Evolutionary conservation across 2,888 invertebrate species (phyloP).

Genomic region (Drosophila buzzatii): DNA sequence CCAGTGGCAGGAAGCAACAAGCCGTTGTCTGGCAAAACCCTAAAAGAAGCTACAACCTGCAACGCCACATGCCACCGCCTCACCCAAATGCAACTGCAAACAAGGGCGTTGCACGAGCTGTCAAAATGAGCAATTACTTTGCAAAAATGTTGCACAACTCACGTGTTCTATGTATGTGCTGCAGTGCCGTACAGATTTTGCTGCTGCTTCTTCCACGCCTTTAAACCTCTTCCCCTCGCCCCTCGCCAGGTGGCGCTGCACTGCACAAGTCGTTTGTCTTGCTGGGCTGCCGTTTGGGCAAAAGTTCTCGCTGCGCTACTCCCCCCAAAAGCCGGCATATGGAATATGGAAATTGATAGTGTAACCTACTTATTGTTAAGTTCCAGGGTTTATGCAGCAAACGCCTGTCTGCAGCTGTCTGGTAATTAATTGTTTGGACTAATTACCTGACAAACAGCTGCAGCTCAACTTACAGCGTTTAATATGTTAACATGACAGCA

Average conservation of each 20-base stretch:
- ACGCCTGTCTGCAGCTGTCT: constrained; percentile 37
- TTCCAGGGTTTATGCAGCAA: constrained; percentile 33
- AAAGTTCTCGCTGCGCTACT: constrained; percentile 56
- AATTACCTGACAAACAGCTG: constrained; percentile 52
- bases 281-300: constrained; percentile 31
- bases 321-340: constrained; percentile 43
- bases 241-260: not conserved
- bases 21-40: constrained; percentile 57
- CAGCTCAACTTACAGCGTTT: constrained; percentile 5
- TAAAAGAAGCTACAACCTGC: constrained; percentile 44
- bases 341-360: constrained; percentile 71
- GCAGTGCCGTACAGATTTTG: constrained; percentile 21
- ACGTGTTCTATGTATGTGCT: constrained; percentile 56
- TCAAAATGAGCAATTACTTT: constrained; percentile 81
- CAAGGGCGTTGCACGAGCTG: constrained; percentile 80
- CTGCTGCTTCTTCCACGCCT: not conserved
- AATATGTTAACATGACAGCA: constrained; percentile 12
- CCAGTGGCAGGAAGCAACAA: constrained; percentile 74
- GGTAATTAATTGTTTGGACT: constrained; percentile 46
- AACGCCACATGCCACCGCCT: not conserved
- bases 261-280: constrained; percentile 73
- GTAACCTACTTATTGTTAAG: constrained; percentile 49
- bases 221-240: not conserved
- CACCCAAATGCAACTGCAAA: constrained; percentile 55
- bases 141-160: constrained; percentile 79